A percentile compares a stretch with the other conserved stretches of the same genome.
Conservation (phyloP, 2,888 invertebrate genomes). For the Stenodera caucasica region DNA sequence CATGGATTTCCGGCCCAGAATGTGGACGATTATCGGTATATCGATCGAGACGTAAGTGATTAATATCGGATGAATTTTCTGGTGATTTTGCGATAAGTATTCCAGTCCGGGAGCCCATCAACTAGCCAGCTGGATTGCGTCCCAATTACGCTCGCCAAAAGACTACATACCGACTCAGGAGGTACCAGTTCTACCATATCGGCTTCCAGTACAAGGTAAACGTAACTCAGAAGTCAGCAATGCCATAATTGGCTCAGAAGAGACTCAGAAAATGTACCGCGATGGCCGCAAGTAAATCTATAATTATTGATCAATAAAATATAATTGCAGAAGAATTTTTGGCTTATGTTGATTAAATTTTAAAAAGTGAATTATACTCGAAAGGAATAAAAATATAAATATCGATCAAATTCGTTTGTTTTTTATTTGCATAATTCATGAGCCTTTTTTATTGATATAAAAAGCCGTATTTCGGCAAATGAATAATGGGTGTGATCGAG, state of each 20-base stretch:
- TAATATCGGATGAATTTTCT: too few species aligned
- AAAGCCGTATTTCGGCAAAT: too few species aligned
- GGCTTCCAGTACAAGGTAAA: slow-evolving; percentile 45
- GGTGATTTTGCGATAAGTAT: slow-evolving; percentile 18
- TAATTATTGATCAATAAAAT: too few species aligned
- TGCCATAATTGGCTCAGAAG: slow-evolving; percentile 48
- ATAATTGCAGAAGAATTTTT: slow-evolving; percentile 13
- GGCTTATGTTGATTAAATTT: slow-evolving; percentile 3
- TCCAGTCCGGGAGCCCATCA: slow-evolving; percentile 49
- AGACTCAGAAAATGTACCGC: slow-evolving; percentile 49
- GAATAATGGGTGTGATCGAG: too few species aligned
- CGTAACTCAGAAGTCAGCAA: slow-evolving; percentile 50
- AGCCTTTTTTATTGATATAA: too few species aligned
- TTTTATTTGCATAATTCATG: background rate
- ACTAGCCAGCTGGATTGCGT: slow-evolving; percentile 49
- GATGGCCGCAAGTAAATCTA: slow-evolving; percentile 36
- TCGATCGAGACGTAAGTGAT: slow-evolving; percentile 28
- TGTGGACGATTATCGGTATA: slow-evolving; percentile 24
- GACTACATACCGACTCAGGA: slow-evolving; percentile 42
- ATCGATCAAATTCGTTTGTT: background rate
- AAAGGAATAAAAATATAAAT: slow-evolving; percentile 21
- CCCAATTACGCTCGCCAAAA: slow-evolving; percentile 43
- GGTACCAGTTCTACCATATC: slow-evolving; percentile 42
- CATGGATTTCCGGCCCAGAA: slow-evolving; percentile 16
- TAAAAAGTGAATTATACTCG: slow-evolving; percentile 13